Evolutionary conservation across 2,113 vertebrate genomes (phyloP), one percentile per base, ranked within the genome.

Genomic region (Pseudopipra pipra): DNA sequence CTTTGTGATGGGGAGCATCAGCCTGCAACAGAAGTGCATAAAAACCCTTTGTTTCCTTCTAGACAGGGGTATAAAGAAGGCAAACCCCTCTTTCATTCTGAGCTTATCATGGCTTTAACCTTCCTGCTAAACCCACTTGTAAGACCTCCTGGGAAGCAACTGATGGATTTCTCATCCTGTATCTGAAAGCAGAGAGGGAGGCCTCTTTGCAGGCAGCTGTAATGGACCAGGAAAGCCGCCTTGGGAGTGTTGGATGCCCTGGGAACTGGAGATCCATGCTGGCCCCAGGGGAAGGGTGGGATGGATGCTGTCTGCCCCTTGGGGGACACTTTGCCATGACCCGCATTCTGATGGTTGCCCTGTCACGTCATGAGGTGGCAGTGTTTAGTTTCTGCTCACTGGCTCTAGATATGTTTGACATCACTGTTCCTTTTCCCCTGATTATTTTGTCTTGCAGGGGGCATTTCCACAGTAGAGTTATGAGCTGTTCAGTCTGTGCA

Each of bases 261-360:
- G 23, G 7, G 27, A 1, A 0, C 35, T 41, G 24, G 37, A 63
- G 2, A 43, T 8, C 0, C 1, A 6, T 24, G 17, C 3, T 6
- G 3, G 6, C 6, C 12, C 4, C 28, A 12, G 10, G 8, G 13
- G 14, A 9, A 33, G 23, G 19, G 11, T 28, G 11, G 11, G 9
- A 22, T 25, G 5, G 20, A 7, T 56, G 27, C 9, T 0, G 0
- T 43, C 14, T 18, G 8, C 5, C 14, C 7, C 4, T 2, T n/a
- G 41, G 3, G 20, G 18, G 4, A 14, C 21, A 17, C 23, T 2
- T 55, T 5, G 4, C 8, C 0, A 0, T 31, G 30, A 2, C 4
- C 51, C 16, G 12, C 10, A 6, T 20, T 8, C 47, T 8, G 37
- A n/a, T 39, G 55, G 8, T 31, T 87, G 19, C 18, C 11, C 8